These are phyloP conservation scores for Sarcophaga peregrina DNA, from an alignment of 1,140 invertebrate genomes.

Conservation along the genomic window DNA sequence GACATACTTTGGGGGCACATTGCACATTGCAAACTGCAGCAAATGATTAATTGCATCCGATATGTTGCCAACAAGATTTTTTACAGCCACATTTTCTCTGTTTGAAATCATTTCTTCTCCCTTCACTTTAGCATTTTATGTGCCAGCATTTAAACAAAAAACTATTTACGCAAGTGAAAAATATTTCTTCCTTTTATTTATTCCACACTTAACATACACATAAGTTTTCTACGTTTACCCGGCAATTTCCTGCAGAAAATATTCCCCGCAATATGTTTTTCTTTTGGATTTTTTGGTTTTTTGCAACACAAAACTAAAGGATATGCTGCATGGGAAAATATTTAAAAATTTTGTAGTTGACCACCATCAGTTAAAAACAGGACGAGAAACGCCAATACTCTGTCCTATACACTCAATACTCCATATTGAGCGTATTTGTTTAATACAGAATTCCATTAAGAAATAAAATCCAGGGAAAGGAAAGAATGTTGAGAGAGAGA, in stretches of 20 bases:
- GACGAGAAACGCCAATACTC: neutral
- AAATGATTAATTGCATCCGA: constrained; percentile 40
- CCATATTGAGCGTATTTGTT: neutral
- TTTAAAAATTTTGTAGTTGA: constrained; percentile 22
- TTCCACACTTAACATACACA: neutral
- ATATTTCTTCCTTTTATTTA: neutral
- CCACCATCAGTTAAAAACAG: constrained; percentile 27
- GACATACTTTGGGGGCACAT: neutral
- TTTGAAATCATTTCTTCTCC: neutral
- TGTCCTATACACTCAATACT: neutral
- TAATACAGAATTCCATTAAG: neutral
- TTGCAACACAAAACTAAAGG: constrained; percentile 27
- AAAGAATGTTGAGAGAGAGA: too few species aligned
- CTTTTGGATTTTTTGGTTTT: neutral
- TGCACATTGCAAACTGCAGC: constrained; percentile 34
- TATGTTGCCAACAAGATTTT: constrained; percentile 26
- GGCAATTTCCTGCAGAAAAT: constrained; percentile 31
- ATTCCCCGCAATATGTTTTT: constrained; percentile 24
- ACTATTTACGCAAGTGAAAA: neutral
- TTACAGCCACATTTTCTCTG: neutral
- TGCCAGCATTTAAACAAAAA: neutral
- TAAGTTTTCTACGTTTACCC: constrained; percentile 7
- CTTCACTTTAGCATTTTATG: too few species aligned
- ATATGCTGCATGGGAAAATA: constrained; percentile 30
- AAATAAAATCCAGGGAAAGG: too few species aligned